Evolutionary conservation across 2,113 vertebrate genomes (phyloP).

Genomic region (Speoplatyrhinus poulsoni): DNA sequence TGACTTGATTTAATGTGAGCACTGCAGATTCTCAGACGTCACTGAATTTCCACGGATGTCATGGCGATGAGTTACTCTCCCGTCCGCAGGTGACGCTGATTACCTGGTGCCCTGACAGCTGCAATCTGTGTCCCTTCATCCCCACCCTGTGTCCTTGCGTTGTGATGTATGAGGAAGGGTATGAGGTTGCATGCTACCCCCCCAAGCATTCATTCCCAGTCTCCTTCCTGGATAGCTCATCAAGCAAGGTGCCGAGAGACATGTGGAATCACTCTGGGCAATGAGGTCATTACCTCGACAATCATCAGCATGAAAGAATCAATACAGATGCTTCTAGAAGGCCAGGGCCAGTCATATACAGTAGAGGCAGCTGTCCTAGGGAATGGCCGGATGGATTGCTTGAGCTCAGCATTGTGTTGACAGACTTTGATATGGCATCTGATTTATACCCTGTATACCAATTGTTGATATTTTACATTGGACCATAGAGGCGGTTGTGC

Average conservation of each 20-base stretch:
- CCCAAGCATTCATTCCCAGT: not conserved
- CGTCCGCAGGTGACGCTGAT: conserved; percentile 33
- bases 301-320: conserved; percentile 38
- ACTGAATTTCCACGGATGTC: conserved; percentile 33
- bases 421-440: not conserved
- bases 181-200: conserved; percentile 5
- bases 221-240: conserved; percentile 34
- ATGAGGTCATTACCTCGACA: conserved; percentile 32
- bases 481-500: too few relatives aligned
- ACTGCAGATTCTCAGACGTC: conserved; percentile 62
- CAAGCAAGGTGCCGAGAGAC: conserved; percentile 25
- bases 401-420: conserved; percentile 13
- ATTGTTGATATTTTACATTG: too few relatives aligned
- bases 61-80: conserved; percentile 49
- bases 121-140: conserved; percentile 39
- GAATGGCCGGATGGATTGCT: conserved; percentile 13
- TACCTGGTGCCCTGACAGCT: conserved; percentile 24
- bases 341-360: conserved; percentile 47
- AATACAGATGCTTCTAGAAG: conserved; percentile 33
- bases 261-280: conserved; percentile 19
- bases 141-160: conserved; percentile 31
- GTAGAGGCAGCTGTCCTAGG: conserved; percentile 17
- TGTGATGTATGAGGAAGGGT: conserved; percentile 13
- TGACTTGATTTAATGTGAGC: conserved; percentile 69
- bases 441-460: not conserved